A percentile compares a stretch with the other conserved stretches of the same genome.
phyloP scores from a whole-genome alignment of 2,888 invertebrate genomes.

The Pantelozetes paolii region DNA sequence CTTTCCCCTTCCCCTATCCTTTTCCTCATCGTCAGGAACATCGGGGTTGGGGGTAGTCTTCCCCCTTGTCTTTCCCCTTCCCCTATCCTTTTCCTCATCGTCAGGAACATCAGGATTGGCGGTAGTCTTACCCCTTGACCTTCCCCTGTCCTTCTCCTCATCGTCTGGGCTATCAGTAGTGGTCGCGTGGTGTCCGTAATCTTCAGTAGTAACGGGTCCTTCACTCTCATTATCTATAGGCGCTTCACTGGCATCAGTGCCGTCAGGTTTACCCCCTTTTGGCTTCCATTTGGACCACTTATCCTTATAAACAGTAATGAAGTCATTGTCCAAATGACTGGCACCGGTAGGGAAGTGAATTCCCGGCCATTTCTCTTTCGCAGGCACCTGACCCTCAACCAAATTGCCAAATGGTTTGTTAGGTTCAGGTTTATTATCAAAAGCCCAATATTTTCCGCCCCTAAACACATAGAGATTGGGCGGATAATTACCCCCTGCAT shows the following conservation, averaged over 20 bases:
- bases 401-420: neutral
- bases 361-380: neutral
- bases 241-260: too few species aligned
- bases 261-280: neutral
- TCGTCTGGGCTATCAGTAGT: neutral
- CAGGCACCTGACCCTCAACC: neutral
- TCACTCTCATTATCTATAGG: neutral
- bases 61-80: too few species aligned
- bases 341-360: neutral
- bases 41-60: too few species aligned
- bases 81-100: neutral
- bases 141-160: neutral
- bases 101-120: too few species aligned
- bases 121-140: too few species aligned
- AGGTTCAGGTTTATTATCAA: neutral
- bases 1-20: too few species aligned
- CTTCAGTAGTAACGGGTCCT: neutral
- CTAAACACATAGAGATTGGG: neutral
- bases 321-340: neutral
- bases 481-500: neutral
- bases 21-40: too few species aligned
- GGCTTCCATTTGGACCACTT: conserved; percentile 13
- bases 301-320: conserved; percentile 1
- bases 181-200: neutral
- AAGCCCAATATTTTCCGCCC: neutral